Percentiles rank a stretch among this genome's conserved stretches.
These are phyloP conservation scores for Elephantulus edwardii DNA, from an alignment of 2,113 vertebrate genomes.

Conservation along the genomic window DNA sequence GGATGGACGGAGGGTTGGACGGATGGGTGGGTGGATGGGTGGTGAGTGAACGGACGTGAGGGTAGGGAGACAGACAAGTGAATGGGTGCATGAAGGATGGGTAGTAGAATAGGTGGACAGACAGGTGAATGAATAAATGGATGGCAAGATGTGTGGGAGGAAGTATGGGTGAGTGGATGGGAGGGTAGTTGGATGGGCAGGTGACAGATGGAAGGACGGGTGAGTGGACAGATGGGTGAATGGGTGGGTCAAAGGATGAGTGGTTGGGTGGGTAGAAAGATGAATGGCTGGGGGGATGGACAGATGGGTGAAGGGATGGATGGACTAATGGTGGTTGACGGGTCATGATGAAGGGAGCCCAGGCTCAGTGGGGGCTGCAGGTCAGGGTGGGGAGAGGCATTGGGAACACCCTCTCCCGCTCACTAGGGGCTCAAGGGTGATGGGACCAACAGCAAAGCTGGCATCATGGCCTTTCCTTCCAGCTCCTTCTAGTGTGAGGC, in stretches of 20 bases:
- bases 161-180: not conserved
- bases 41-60: too few relatives aligned
- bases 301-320: not conserved
- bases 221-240: not conserved
- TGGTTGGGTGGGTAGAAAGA: not conserved
- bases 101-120: too few relatives aligned
- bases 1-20: not conserved
- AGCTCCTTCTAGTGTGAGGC: too few relatives aligned
- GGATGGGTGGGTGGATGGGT: too few relatives aligned
- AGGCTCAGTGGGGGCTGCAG: not conserved
- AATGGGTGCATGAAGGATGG: not conserved
- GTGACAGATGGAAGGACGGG: not conserved
- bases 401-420: too few relatives aligned
- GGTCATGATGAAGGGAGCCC: not conserved
- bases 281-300: not conserved
- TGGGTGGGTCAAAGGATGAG: not conserved
- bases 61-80: too few relatives aligned
- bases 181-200: not conserved
- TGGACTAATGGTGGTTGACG: not conserved
- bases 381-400: not conserved
- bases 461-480: too few relatives aligned
- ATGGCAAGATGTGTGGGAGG: too few relatives aligned
- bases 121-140: too few relatives aligned
- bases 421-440: too few relatives aligned
- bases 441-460: too few relatives aligned